A percentile compares a stretch with the other conserved stretches of the same genome.
Conservation (phyloP, 2,113 vertebrate species). For the Sprattus sprattus region DNA sequence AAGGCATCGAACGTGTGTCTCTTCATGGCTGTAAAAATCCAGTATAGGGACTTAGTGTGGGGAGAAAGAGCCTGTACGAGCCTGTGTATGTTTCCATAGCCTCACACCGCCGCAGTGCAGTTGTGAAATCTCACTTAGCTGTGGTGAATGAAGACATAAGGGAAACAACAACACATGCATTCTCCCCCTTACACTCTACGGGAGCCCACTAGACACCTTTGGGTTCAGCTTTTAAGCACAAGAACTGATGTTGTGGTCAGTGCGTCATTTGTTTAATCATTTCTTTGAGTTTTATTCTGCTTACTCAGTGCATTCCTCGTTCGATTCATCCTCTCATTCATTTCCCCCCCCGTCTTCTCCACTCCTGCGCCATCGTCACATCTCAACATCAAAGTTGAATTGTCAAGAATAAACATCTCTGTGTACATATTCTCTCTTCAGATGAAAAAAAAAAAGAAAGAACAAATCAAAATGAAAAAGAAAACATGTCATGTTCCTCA, state of each 20-base stretch:
- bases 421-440: slow-evolving; percentile 73
- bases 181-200: neutral
- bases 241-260: slow-evolving; percentile 59
- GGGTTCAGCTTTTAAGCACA: slow-evolving; percentile 68
- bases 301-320: slow-evolving; percentile 32
- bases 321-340: neutral
- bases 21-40: neutral
- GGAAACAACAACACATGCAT: neutral
- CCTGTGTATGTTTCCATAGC: neutral
- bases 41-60: neutral
- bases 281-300: slow-evolving; percentile 21
- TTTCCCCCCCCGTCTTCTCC: neutral
- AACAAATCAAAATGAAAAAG: slow-evolving; percentile 45
- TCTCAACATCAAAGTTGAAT: slow-evolving; percentile 51
- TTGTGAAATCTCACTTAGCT: neutral
- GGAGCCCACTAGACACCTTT: slow-evolving; percentile 21
- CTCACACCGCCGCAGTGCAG: neutral
- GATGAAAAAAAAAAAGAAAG: slow-evolving; percentile 56
- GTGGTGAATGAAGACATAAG: neutral
- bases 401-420: slow-evolving; percentile 63
- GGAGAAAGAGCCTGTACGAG: neutral
- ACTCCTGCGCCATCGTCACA: slow-evolving; percentile 33
- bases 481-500: slow-evolving; percentile 69
- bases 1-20: neutral
- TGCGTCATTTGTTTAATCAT: slow-evolving; percentile 26